Evolutionary conservation across 2,888 invertebrate genomes (phyloP).

Genomic region (Synergus umbraculus): DNA sequence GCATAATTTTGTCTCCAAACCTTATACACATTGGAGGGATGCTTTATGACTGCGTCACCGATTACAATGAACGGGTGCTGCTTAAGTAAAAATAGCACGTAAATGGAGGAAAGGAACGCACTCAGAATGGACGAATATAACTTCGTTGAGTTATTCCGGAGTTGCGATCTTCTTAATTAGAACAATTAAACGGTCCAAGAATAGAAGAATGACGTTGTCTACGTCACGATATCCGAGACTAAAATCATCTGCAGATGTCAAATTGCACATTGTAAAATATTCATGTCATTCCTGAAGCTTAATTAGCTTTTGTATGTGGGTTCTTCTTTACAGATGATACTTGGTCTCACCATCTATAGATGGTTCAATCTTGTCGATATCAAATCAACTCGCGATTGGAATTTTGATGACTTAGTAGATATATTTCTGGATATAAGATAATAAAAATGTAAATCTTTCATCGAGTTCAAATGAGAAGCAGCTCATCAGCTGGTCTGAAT

Average conservation of each 20-base stretch:
- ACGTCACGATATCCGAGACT: constrained; percentile 36
- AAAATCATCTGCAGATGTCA: constrained; percentile 8
- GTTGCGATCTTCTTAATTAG: constrained; percentile 72
- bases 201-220: constrained; percentile 67
- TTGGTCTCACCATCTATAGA: background rate
- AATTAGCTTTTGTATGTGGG: background rate
- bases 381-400: background rate
- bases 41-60: constrained; percentile 28
- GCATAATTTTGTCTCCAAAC: constrained; percentile 35
- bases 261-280: background rate
- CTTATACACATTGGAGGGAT: constrained; percentile 31
- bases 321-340: background rate
- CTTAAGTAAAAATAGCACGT: constrained; percentile 63
- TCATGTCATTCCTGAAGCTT: background rate
- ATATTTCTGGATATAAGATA: background rate
- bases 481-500: constrained; percentile 21
- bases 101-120: constrained; percentile 69
- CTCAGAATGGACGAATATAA: constrained; percentile 68
- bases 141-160: constrained; percentile 69
- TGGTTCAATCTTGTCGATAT: background rate
- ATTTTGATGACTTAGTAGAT: background rate
- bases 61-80: constrained; percentile 39
- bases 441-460: background rate
- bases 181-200: constrained; percentile 71
- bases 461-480: background rate